Conservation (phyloP, 2,113 vertebrate species). For the Oryzias celebensis region DNA sequence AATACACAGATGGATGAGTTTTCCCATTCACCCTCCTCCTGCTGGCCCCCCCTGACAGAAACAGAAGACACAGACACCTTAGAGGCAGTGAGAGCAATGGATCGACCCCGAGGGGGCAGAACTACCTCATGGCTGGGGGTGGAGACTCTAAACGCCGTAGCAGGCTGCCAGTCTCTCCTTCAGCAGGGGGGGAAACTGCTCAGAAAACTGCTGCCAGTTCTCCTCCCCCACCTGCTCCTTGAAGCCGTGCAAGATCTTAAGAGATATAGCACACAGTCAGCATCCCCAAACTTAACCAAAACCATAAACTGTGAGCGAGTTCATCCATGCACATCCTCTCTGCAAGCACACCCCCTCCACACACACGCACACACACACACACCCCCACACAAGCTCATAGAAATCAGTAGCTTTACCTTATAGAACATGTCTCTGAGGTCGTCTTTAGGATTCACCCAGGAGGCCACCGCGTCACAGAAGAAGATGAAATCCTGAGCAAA, state of each 20-base stretch:
- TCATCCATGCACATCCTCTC: not conserved
- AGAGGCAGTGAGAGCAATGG: too few relatives aligned
- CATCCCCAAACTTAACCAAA: not conserved
- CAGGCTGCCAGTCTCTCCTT: conserved; percentile 92
- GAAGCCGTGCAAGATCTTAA: conserved; percentile 90
- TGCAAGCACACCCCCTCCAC: not conserved
- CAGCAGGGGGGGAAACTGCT: conserved; percentile 92
- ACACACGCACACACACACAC: too few relatives aligned
- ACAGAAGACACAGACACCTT: not conserved
- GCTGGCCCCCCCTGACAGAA: conserved; percentile 80
- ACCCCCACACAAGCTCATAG: too few relatives aligned
- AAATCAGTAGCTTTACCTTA: conserved; percentile 78
- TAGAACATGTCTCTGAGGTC: conserved; percentile 95
- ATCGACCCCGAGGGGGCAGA: not conserved
- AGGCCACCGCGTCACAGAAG: conserved; percentile 94
- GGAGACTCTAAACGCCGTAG: conserved; percentile 86
- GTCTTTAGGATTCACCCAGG: conserved; percentile 93
- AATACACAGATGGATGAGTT: conserved; percentile 88
- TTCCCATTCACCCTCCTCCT: conserved; percentile 85
- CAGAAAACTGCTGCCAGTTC: conserved; percentile 94
- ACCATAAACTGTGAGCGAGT: too few relatives aligned
- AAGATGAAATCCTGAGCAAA: conserved; percentile 88
- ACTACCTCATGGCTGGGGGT: conserved; percentile 60
- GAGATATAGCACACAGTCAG: not conserved
- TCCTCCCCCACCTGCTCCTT: conserved; percentile 94